Evolutionary conservation across 2,888 invertebrate species (phyloP).

Genomic region (Orchesellides sinensis): DNA sequence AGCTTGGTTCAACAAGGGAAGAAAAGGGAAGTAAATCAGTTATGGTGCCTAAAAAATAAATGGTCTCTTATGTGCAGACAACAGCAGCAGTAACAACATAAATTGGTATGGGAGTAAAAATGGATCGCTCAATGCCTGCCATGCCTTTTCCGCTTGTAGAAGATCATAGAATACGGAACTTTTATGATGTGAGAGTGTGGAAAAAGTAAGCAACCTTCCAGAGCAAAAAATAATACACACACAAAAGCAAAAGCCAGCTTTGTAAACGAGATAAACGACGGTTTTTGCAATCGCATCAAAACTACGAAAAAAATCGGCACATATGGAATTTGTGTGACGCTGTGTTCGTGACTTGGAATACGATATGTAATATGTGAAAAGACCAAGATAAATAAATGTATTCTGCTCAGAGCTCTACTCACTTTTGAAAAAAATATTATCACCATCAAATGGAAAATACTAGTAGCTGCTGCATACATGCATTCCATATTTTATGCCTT

Average conservation of each 20-base stretch:
- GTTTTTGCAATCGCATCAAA: constrained; percentile 8
- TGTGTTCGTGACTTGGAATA: constrained; percentile 59
- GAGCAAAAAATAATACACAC: too few species aligned
- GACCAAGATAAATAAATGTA: neutral
- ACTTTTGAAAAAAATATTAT: neutral
- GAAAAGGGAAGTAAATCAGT: constrained; percentile 51
- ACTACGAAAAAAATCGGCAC: constrained; percentile 21
- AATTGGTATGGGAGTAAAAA: too few species aligned
- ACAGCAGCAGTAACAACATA: neutral
- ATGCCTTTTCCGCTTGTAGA: too few species aligned
- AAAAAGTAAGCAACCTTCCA: too few species aligned
- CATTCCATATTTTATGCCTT: too few species aligned
- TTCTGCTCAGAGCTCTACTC: neutral
- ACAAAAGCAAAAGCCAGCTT: too few species aligned
- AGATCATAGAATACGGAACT: too few species aligned
- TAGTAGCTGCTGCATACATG: neutral
- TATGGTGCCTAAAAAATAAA: constrained; percentile 43
- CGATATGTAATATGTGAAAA: constrained; percentile 19
- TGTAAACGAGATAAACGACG: neutral
- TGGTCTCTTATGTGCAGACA: too few species aligned
- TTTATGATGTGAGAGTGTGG: too few species aligned
- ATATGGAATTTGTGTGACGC: constrained; percentile 49
- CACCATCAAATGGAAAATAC: constrained; percentile 26
- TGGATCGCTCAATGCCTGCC: too few species aligned
- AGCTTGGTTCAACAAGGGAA: neutral